These are phyloP conservation scores for Plestiodon gilberti DNA, from an alignment of 2,113 vertebrate genomes.

Conservation along the genomic window DNA sequence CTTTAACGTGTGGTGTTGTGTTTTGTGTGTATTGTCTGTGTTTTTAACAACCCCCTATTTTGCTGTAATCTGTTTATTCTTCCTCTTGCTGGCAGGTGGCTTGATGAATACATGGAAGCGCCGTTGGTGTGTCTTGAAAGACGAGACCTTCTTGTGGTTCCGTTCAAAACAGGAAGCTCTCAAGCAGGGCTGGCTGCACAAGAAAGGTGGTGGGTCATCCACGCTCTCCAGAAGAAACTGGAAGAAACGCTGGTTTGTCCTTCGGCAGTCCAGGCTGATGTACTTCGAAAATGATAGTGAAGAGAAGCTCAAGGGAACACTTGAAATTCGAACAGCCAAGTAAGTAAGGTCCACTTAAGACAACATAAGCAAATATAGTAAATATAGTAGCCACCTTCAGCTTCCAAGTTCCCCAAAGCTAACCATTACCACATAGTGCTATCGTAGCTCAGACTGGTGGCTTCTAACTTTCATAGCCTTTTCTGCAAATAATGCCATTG, in stretches of 20 bases:
- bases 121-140: constrained; percentile 97
- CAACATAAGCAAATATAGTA: no score
- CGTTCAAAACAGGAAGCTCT: constrained; percentile 97
- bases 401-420: background rate
- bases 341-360: constrained; percentile 65
- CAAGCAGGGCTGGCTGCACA: constrained; percentile 97
- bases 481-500: background rate
- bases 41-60: background rate
- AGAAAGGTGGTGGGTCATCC: constrained; percentile 95
- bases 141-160: constrained; percentile 98
- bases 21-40: background rate
- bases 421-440: background rate
- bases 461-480: background rate
- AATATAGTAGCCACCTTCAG: background rate
- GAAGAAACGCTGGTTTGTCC: constrained; percentile 97
- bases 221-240: constrained; percentile 96
- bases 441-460: no score
- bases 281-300: constrained; percentile 97
- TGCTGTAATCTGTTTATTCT: background rate
- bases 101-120: constrained; percentile 96
- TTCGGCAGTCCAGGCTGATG: constrained; percentile 93
- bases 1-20: background rate
- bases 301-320: constrained; percentile 92
- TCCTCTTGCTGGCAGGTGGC: constrained; percentile 80
- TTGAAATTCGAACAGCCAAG: constrained; percentile 91